Percentiles rank a stretch among this genome's conserved stretches.
Evolutionary conservation across 2,797 vertebrate genomes (phyloP).

Genomic region (Sarcophilus harrisii): DNA sequence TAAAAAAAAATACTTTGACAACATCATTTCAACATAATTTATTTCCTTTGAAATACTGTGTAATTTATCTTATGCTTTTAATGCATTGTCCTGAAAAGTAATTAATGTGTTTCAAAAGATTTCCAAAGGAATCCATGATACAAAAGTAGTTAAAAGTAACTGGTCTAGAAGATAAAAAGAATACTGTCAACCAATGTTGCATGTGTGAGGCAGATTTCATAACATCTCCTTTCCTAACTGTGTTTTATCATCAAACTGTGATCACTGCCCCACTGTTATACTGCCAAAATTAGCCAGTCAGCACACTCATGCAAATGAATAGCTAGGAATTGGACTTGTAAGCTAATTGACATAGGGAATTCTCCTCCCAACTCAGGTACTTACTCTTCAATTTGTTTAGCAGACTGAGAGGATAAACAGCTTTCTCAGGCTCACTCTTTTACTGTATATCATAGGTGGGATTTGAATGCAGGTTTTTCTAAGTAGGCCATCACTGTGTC

Average conservation of each 20-base stretch:
- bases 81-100: neutral
- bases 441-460: neutral
- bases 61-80: too few relatives aligned
- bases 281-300: neutral
- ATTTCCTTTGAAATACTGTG: neutral
- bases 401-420: neutral
- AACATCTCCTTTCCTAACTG: neutral
- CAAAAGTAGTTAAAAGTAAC: neutral
- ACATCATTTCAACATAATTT: neutral
- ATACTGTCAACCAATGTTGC: neutral
- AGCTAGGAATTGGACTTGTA: neutral
- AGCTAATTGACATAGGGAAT: neutral
- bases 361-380: neutral
- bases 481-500: neutral
- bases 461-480: neutral
- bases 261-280: neutral
- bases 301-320: neutral
- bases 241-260: neutral
- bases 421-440: neutral
- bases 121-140: neutral
- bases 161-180: neutral
- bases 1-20: too few relatives aligned
- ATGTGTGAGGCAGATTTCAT: neutral
- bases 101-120: neutral
- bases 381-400: neutral